Evolutionary conservation across 1,140 invertebrate genomes (phyloP).

Genomic region (Drosophila tani): DNA sequence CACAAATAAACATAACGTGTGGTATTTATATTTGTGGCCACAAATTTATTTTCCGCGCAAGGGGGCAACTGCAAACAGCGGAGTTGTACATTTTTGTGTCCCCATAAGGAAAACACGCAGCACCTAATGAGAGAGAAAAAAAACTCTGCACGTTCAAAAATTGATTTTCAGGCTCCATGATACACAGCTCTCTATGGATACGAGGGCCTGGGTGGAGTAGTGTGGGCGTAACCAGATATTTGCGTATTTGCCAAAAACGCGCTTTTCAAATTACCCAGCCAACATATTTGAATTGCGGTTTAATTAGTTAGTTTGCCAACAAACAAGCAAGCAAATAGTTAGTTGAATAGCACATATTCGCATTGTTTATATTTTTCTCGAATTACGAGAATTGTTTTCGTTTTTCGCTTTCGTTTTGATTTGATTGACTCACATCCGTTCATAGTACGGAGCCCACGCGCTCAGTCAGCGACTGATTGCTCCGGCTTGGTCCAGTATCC

Average conservation of each 20-base stretch:
- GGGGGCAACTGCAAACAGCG: slow-evolving; percentile 10
- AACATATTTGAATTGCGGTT: slow-evolving; percentile 74
- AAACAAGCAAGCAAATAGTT: slow-evolving; percentile 23
- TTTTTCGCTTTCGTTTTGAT: slow-evolving; percentile 13
- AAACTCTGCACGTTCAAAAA: slow-evolving; percentile 50
- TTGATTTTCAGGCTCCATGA: slow-evolving; percentile 58
- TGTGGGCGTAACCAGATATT: slow-evolving; percentile 39
- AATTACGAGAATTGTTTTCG: slow-evolving; percentile 19
- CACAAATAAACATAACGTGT: slow-evolving; percentile 78
- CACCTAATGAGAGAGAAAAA: slow-evolving; percentile 11
- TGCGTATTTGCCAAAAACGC: slow-evolving; percentile 46
- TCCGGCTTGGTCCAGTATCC: neutral
- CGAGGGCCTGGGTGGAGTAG: neutral
- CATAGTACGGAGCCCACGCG: slow-evolving; percentile 33
- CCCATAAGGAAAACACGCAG: slow-evolving; percentile 25
- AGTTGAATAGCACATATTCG: slow-evolving; percentile 22
- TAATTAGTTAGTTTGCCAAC: slow-evolving; percentile 71
- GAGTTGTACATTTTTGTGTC: slow-evolving; percentile 52
- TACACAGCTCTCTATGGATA: slow-evolving; percentile 6
- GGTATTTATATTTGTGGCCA: slow-evolving; percentile 77
- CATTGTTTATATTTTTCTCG: slow-evolving; percentile 36
- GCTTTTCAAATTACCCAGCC: slow-evolving; percentile 55
- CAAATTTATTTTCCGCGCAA: slow-evolving; percentile 71
- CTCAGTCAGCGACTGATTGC: neutral
- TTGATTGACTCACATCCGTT: slow-evolving; percentile 59